Base-by-base conservation (phyloP, 2,888 invertebrate species). In the Panorpa germanica region DNA sequence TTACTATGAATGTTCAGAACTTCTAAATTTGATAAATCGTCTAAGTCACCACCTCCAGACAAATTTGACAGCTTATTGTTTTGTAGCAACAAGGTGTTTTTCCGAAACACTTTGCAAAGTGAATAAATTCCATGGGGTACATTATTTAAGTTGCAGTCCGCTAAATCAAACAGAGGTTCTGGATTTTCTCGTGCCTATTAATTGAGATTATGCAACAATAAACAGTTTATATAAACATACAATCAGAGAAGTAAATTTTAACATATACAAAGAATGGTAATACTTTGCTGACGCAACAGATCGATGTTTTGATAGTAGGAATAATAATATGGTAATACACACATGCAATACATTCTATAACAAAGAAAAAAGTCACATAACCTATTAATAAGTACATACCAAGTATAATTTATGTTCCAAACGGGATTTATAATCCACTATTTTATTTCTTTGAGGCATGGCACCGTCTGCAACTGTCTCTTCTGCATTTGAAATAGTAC, bases 121-220 rank as follows among this genome's bases (percentile, higher is more conserved):
- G 78, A 70, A 53, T 69, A 85, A 32, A 81, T 72, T 35, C 81
- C 80, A 35, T 70, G 59, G 21, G 85, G 83, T 31, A 85, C 68
- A 44, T 56, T 63, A 41, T 65, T 65, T 33, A 85, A 53, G 45
- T 70, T 68, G 51, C 82, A 83, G 38, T 71, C 71, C 4, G 78
- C 72, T 33, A 83, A 49, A 51, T 83, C 81, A 51, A 80, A 81
- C 31, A 68, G 60, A 31, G 74, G 69, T 47, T 80, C 81, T 15
- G 81, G 82, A 39, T 69, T 72, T 53, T 81, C 81, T 39, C 53
- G 54, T n/a, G 61, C 61, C 17, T 57, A 8, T 19, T 8, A 8
- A 8, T 19, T 8, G 7, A 7, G 7, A 19, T 19, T 8, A 19
- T 8, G 20, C 7, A 7, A 19, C 20, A 7, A n/a, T 19, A 16